These are phyloP conservation scores for Lerista edwardsae DNA, from an alignment of 2,797 vertebrate species.

Conservation along the genomic window DNA sequence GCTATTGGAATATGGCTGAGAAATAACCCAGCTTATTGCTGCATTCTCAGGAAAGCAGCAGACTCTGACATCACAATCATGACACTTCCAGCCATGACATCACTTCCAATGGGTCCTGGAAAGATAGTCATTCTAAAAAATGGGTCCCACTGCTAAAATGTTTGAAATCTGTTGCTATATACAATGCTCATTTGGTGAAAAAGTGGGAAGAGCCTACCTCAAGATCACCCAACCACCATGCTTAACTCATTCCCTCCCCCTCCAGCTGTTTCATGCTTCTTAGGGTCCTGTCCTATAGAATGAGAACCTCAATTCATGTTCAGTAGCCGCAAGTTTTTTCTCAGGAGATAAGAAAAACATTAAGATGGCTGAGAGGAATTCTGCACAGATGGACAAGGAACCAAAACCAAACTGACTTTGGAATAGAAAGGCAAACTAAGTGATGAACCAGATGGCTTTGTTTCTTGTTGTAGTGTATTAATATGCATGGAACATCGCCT, in stretches of 20 bases:
- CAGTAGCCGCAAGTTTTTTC: not conserved
- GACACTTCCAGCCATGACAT: no score
- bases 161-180: no score
- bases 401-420: conserved; percentile 2
- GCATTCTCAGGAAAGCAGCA: no score
- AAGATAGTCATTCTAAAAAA: no score
- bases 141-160: no score
- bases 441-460: conserved; percentile 17
- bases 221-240: not conserved
- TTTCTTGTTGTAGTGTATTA: conserved; percentile 19
- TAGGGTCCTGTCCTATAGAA: not conserved
- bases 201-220: not conserved
- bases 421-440: not conserved
- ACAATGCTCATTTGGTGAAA: not conserved
- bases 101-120: no score
- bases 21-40: no score
- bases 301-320: not conserved
- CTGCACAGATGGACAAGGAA: conserved; percentile 17
- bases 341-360: no score
- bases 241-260: not conserved
- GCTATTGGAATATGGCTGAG: no score
- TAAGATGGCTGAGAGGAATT: not conserved
- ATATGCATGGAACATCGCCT: conserved; percentile 18
- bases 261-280: not conserved
- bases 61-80: no score